Conservation (phyloP, 2,797 vertebrate genomes). For the Champsocephalus esox region DNA sequence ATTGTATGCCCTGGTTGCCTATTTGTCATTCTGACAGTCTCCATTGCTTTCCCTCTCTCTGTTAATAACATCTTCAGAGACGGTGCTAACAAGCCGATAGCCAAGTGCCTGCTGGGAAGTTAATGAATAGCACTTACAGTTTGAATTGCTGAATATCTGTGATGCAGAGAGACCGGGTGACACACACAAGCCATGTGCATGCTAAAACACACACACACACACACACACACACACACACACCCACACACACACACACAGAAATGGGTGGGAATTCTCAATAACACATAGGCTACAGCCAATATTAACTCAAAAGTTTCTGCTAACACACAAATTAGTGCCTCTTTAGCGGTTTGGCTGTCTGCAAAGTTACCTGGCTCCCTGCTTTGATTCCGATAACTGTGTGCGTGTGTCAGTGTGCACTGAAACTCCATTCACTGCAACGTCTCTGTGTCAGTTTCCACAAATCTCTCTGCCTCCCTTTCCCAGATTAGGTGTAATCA, state of each 20-base stretch:
- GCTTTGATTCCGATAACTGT: background rate
- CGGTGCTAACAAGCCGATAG: constrained; percentile 18
- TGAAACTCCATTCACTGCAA: constrained; percentile 5
- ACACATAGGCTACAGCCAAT: background rate
- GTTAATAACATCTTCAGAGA: constrained; percentile 19
- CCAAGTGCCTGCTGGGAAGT: constrained; percentile 35
- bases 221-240: too few relatives aligned
- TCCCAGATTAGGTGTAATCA: constrained; percentile 15
- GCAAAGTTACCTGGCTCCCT: background rate
- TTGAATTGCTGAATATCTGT: constrained; percentile 15
- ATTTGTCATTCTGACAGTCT: background rate
- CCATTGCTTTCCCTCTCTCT: background rate
- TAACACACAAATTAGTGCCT: constrained; percentile 14
- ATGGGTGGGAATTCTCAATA: background rate
- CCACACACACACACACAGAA: background rate
- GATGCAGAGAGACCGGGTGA: background rate
- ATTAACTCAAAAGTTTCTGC: constrained; percentile 3
- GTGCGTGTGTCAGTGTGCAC: background rate
- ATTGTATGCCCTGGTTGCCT: background rate
- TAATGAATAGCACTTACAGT: constrained; percentile 37
- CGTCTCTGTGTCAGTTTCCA: constrained; percentile 12
- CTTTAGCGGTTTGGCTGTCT: constrained; percentile 9
- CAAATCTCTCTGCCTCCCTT: background rate
- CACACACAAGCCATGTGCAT: background rate
- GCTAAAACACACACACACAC: background rate